Conservation (phyloP, 2,113 vertebrate genomes). For the Chunga burmeisteri region DNA sequence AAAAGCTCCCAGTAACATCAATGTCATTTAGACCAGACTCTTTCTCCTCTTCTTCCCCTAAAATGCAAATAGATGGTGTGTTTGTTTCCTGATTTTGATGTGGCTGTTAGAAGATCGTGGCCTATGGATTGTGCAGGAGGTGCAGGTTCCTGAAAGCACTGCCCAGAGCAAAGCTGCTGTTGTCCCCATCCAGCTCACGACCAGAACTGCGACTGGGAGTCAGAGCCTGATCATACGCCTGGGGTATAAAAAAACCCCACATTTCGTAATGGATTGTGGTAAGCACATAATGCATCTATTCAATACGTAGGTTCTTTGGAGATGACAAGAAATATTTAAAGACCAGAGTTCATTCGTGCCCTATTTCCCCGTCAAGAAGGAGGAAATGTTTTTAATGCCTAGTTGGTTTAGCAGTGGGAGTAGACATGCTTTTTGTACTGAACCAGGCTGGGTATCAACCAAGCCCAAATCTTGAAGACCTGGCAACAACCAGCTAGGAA, state of each 20-base stretch:
- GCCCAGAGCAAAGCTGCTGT: neutral
- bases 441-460: neutral
- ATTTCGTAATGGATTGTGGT: neutral
- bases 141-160: neutral
- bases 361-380: neutral
- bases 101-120: neutral
- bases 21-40: neutral
- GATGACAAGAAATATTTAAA: neutral
- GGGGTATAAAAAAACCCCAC: neutral
- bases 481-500: neutral
- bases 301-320: fast-evolving
- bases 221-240: neutral
- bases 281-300: neutral
- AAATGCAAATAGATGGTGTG: neutral
- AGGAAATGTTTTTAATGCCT: neutral
- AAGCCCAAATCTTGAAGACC: neutral
- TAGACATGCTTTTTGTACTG: neutral
- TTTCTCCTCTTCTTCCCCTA: neutral
- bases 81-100: neutral
- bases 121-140: neutral
- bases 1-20: neutral
- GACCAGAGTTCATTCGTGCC: neutral
- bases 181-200: neutral
- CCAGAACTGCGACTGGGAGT: neutral
- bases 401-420: neutral